Base-by-base conservation (phyloP, 2,113 vertebrate species). In the Scytalopus superciliaris region DNA sequence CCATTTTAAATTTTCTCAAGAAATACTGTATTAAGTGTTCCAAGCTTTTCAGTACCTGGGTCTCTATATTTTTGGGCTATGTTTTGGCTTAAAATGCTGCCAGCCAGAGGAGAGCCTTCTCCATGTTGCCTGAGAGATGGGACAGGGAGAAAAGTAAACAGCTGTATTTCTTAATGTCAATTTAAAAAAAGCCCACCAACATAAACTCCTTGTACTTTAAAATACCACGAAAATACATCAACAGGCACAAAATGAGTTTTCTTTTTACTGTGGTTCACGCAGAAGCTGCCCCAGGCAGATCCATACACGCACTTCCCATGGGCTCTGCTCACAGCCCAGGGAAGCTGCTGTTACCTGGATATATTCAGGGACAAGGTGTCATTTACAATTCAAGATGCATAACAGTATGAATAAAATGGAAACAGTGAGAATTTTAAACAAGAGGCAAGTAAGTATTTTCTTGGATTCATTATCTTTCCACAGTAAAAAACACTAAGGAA, bases 241-340 rank as follows among this genome's bases (percentile, higher is more conserved):
- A 15, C 8, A 28, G 40, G 25, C 17, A 33, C 31, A 60, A 40
- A 78, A 33, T 8, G n/a, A 19, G 19, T 42, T 62, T 63, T 37
- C 7, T 13, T 73, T 63, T 86, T 55, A 22, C 39, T 45, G 64
- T 10, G 19, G 15, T 42, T 79, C 14, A 7, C 1, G 4, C 6
- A 50, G 69, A 72, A 85, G 55, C 66, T 18, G 42, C 35, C 45
- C 42, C 59, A 52, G 18, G 50, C 50, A 50, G 47, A 9, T 39
- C 5, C 0, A 2, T 21, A 19, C 23, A 17, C 4, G 5, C 19
- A 18, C 37, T 33, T 45, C 30, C 6, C 9, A 1, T 5, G 15
- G 82, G 39, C 67, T 63, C 64, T 81, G 57, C 31, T 78, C 44
- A 47, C 49, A 39, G n/a, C 17, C 37, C 6, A 19, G 45, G 53